Conservation (phyloP, 92 coral and sea anemone species). For the Plumapathes pennacea region DNA sequence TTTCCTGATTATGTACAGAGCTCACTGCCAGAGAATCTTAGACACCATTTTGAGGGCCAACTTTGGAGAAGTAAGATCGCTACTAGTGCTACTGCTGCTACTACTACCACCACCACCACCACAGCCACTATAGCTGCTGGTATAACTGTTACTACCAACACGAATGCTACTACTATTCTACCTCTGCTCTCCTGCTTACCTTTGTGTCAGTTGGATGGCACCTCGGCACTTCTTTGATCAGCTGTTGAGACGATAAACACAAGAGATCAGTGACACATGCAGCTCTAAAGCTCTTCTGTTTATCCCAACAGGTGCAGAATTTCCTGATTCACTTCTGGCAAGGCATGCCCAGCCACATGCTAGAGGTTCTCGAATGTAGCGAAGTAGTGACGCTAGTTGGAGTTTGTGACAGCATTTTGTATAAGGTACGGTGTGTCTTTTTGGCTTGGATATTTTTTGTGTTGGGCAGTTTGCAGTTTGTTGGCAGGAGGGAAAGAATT, state of each 20-base stretch:
- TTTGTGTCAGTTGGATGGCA: too few relatives aligned
- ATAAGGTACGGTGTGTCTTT: slow-evolving; percentile 60
- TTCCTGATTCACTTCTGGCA: slow-evolving; percentile 98
- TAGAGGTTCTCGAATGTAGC: slow-evolving; percentile 76
- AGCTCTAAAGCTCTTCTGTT: too few relatives aligned
- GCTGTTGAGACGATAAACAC: too few relatives aligned
- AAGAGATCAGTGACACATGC: too few relatives aligned
- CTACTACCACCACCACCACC: too few relatives aligned
- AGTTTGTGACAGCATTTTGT: slow-evolving; percentile 82
- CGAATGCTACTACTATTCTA: too few relatives aligned
- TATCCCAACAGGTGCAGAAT: slow-evolving; percentile 76
- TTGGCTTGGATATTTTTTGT: not conserved
- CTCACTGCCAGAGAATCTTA: slow-evolving; percentile 94
- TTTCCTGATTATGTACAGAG: slow-evolving; percentile 97
- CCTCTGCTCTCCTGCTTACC: too few relatives aligned
- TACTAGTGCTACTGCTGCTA: too few relatives aligned
- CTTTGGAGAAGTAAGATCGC: slow-evolving; percentile 88
- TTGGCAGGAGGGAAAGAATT: too few relatives aligned
- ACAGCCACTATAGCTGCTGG: too few relatives aligned
- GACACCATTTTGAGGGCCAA: slow-evolving; percentile 96
- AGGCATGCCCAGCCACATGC: slow-evolving; percentile 98
- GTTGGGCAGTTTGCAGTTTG: not conserved
- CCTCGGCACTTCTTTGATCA: too few relatives aligned
- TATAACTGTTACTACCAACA: too few relatives aligned
- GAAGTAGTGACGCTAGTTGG: slow-evolving; percentile 92